Percentiles rank a stretch among this genome's conserved stretches.
phyloP scores from a whole-genome alignment of 2,113 vertebrate genomes.

The Zosterops hypoxanthus region DNA sequence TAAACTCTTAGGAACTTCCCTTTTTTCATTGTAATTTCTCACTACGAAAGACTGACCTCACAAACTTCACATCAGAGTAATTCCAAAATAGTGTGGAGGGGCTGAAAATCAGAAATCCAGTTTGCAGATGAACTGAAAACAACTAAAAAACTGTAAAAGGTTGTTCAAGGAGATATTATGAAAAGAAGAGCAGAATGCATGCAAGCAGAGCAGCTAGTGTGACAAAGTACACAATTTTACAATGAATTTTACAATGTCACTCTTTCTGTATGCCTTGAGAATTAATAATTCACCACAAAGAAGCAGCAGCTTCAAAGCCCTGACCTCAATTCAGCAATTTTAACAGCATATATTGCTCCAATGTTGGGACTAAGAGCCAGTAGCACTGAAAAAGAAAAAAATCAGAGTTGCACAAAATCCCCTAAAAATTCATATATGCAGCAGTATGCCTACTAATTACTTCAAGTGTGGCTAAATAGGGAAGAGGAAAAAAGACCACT shows the following conservation, averaged over 20 bases:
- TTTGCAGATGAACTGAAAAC: background rate
- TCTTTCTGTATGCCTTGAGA: background rate
- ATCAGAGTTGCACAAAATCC: background rate
- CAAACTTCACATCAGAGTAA: background rate
- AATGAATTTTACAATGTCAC: background rate
- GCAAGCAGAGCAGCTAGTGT: background rate
- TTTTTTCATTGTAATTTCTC: background rate
- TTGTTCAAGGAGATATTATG: background rate
- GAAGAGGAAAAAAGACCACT: background rate
- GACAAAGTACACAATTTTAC: background rate
- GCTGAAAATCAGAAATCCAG: background rate
- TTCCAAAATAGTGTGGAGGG: background rate
- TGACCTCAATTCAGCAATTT: background rate
- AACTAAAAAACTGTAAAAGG: background rate
- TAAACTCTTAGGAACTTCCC: background rate
- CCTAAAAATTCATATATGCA: background rate
- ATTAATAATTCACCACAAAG: background rate
- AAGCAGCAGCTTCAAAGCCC: background rate
- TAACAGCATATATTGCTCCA: background rate
- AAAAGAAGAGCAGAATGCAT: background rate
- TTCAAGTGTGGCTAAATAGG: background rate
- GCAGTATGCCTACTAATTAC: background rate
- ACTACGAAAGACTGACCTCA: background rate
- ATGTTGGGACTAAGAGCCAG: background rate
- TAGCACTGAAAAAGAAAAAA: background rate